phyloP scores from a whole-genome alignment of 2,888 invertebrate species.

The Scaptomyza parva region DNA sequence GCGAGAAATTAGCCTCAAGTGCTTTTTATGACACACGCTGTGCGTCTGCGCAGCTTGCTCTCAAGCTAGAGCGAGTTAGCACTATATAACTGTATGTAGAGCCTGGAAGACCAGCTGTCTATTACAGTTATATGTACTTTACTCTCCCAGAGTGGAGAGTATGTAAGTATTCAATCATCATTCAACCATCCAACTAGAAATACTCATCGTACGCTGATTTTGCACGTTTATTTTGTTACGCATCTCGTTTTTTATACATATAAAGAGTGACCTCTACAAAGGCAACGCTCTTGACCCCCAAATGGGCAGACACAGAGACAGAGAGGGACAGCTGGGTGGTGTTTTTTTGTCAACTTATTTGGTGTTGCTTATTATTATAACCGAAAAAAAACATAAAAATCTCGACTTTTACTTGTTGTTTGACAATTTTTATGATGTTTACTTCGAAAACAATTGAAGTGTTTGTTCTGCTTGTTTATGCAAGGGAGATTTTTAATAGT shows the following conservation, averaged over 20 bases:
- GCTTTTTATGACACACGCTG: constrained; percentile 63
- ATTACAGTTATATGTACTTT: constrained; percentile 17
- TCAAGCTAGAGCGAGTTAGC: constrained; percentile 1
- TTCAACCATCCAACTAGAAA: constrained; percentile 44
- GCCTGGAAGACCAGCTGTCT: constrained; percentile 62
- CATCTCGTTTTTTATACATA: constrained; percentile 33
- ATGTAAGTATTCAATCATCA: constrained; percentile 43
- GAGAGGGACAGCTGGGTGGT: constrained; percentile 19
- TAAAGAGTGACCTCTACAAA: constrained; percentile 63
- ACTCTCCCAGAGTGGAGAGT: neutral
- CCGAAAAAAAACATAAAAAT: neutral
- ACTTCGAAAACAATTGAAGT: constrained; percentile 40
- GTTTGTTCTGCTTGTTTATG: constrained; percentile 36
- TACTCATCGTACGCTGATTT: constrained; percentile 50
- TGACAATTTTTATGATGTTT: constrained; percentile 61
- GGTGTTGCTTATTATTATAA: constrained; percentile 40
- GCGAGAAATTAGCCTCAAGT: constrained; percentile 76
- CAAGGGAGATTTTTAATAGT: constrained; percentile 11
- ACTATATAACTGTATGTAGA: neutral
- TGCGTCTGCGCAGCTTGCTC: constrained; percentile 61
- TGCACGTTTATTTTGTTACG: constrained; percentile 47
- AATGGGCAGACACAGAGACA: constrained; percentile 29
- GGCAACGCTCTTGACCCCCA: constrained; percentile 66
- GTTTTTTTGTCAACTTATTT: constrained; percentile 23
- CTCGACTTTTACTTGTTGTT: constrained; percentile 32